Evolutionary conservation across 2,888 invertebrate species (phyloP).

Genomic region (Athetis lepigone): DNA sequence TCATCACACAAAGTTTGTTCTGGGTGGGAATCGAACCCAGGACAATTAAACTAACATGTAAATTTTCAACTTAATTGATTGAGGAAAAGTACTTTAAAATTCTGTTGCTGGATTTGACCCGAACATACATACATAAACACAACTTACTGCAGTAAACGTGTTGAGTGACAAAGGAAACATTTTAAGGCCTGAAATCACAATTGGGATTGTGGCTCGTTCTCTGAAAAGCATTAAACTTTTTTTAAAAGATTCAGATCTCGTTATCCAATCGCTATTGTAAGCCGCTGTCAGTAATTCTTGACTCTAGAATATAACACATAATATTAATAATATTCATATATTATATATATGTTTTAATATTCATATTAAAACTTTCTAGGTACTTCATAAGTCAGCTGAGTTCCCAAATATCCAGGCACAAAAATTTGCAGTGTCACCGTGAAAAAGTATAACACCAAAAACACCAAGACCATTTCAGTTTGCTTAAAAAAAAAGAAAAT

Average conservation of each 20-base stretch:
- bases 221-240: constrained; percentile 73
- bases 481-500: too few relatives aligned
- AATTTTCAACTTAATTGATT: too few relatives aligned
- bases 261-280: constrained; percentile 79
- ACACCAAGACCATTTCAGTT: constrained; percentile 58
- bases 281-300: constrained; percentile 73
- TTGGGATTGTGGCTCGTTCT: constrained; percentile 72
- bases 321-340: too few relatives aligned
- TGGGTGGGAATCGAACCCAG: too few relatives aligned
- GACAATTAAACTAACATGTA: too few relatives aligned
- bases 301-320: constrained; percentile 70
- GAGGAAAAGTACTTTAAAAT: too few relatives aligned
- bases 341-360: too few relatives aligned
- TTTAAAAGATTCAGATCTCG: constrained; percentile 74
- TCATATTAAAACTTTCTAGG: neutral
- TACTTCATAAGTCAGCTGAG: constrained; percentile 75
- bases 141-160: constrained; percentile 77
- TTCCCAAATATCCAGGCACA: constrained; percentile 75
- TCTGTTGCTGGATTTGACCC: too few relatives aligned
- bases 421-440: constrained; percentile 76
- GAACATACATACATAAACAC: too few relatives aligned
- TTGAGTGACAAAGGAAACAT: constrained; percentile 77
- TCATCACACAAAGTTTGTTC: too few relatives aligned
- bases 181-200: constrained; percentile 73
- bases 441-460: constrained; percentile 71